Conservation (phyloP, 2,888 invertebrate genomes). For the Hyles lineata region DNA sequence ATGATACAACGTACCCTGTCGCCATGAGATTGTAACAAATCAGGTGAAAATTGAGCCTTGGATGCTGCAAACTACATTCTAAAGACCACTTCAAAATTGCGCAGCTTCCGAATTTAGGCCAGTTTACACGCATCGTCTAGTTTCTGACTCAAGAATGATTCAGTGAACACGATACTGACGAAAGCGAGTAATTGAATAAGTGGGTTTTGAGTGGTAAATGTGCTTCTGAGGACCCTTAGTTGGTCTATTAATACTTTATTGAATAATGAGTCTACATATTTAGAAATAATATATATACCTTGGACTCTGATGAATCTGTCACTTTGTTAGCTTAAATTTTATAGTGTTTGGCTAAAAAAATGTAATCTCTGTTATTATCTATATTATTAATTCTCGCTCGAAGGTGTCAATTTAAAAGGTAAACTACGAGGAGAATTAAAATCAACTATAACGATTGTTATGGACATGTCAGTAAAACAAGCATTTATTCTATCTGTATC, state of each 20-base stretch:
- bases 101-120: background rate
- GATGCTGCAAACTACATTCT: background rate
- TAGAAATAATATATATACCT: no score
- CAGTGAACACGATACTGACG: background rate
- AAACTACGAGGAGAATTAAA: no score
- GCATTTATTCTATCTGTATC: no score
- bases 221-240: background rate
- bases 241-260: background rate
- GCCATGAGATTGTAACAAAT: background rate
- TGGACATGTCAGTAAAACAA: no score
- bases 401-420: no score
- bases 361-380: no score
- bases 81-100: background rate
- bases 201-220: conserved; percentile 6
- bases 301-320: no score
- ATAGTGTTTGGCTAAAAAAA: no score
- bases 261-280: no score
- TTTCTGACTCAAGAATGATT: background rate
- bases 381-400: no score
- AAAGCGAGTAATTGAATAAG: background rate
- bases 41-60: background rate
- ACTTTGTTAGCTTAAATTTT: no score
- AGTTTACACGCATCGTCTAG: background rate
- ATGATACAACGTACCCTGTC: background rate
- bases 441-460: no score